Conservation (phyloP, 2,888 invertebrate genomes). For the Catocala fraxini region DNA sequence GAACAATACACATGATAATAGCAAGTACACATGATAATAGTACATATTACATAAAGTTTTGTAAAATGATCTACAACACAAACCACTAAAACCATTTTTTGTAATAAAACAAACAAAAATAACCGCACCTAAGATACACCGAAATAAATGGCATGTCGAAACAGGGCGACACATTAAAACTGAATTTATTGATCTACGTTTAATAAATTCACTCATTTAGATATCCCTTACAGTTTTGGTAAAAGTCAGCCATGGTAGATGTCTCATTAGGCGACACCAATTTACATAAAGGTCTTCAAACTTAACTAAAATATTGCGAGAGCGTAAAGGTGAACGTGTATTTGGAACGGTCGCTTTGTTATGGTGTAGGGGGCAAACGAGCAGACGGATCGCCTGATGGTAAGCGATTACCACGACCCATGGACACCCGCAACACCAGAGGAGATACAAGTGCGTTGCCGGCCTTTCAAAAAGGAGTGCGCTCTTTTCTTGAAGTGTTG, state of each 20-base stretch:
- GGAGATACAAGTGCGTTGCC: no score
- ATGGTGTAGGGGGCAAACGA: no score
- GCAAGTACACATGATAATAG: no score
- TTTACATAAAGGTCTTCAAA: slow-evolving; percentile 56
- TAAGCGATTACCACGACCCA: no score
- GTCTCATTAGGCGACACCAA: slow-evolving; percentile 63
- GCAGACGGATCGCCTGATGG: no score
- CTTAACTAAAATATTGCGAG: slow-evolving; percentile 27
- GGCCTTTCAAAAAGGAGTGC: no score
- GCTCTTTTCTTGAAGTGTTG: no score
- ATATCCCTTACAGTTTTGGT: slow-evolving; percentile 19
- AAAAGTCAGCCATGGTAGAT: slow-evolving; percentile 35
- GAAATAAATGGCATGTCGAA: slow-evolving; percentile 11
- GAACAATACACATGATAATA: no score
- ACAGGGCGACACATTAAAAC: slow-evolving; percentile 12
- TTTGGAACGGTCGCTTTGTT: neutral
- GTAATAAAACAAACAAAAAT: neutral
- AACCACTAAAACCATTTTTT: no score
- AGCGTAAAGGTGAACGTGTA: neutral
- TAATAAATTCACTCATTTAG: slow-evolving; percentile 40
- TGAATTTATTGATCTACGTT: slow-evolving; percentile 11
- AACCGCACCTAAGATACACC: slow-evolving; percentile 3
- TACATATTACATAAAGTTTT: no score
- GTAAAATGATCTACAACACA: no score
- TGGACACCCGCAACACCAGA: no score